Conservation (phyloP, 2,888 invertebrate species). For the Plebejus argus region DNA sequence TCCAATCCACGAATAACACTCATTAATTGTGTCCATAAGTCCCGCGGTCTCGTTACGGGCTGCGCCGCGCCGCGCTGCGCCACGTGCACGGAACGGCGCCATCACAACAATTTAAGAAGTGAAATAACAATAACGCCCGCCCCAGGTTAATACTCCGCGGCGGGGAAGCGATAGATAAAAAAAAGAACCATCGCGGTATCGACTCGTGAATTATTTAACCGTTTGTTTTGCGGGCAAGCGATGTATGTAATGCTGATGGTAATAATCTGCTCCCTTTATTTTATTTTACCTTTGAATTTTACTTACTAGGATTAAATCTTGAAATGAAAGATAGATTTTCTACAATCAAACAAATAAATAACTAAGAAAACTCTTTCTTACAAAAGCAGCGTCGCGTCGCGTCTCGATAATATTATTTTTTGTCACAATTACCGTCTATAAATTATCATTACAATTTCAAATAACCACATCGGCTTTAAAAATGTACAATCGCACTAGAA, state of each 20-base stretch:
- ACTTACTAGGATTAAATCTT: not conserved
- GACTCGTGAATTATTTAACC: conserved; percentile 9
- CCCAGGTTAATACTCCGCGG: conserved; percentile 44
- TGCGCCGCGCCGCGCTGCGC: conserved; percentile 57
- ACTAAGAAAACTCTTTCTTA: too few relatives aligned
- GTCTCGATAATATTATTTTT: too few relatives aligned
- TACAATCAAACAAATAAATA: too few relatives aligned
- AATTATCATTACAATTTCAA: not conserved
- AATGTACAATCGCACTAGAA: not conserved
- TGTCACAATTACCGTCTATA: not conserved
- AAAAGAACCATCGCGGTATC: conserved; percentile 8
- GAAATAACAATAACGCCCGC: conserved; percentile 70
- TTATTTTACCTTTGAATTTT: not conserved
- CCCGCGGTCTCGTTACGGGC: conserved; percentile 67
- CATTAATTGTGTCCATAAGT: conserved; percentile 54
- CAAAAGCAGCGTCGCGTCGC: too few relatives aligned
- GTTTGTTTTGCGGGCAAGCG: not conserved
- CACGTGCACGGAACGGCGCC: conserved; percentile 70
- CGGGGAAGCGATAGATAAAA: conserved; percentile 3
- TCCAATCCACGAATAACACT: too few relatives aligned
- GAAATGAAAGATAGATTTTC: too few relatives aligned
- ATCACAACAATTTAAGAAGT: conserved; percentile 79
- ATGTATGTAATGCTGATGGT: not conserved
- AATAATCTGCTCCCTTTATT: not conserved
- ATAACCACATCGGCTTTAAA: not conserved